Evolutionary conservation across 2,888 invertebrate species (phyloP), one percentile per base, ranked within the genome.

Genomic region (Nematopogon swammerdamellus): DNA sequence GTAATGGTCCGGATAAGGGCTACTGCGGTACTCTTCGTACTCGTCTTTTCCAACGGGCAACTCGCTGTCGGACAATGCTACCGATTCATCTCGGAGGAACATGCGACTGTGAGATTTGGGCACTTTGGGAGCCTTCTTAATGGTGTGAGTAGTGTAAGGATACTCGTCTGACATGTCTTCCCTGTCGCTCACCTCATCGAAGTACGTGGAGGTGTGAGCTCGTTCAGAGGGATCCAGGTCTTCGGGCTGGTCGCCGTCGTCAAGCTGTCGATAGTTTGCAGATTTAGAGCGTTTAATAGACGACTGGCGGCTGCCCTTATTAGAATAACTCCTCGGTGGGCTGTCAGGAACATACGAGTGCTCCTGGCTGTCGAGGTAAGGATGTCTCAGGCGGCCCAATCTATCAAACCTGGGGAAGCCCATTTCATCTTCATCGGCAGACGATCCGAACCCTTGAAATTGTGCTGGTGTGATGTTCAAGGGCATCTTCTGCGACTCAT

Each of bases 391-490:
- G 52, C 85, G 82, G 43, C 85, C 80, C 42, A 85, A 59, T 45
- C 85, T 77, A 61, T 85, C 84, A 54, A 84, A 85, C 30, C 83
- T 70, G 17, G 85, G 85, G 54, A 85, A 85, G 17, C 85, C 85
- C 84, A 84, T 85, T 69, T 85, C 85, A 57, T 85, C 85, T 49
- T 85, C 85, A 60, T 84, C 84, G 45, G 84, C 84, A 4, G 82
- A 82, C 57, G 84, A 83, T 18, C 85, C 85, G 48, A 85, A 79
- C 18, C 84, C 82, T 69, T 84, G 84, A 57, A 85, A 85, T 54
- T 79, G 74, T 46, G 74, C 76, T 19, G 77, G 79, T 50, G 77
- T 73, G 50, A 79, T 79, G 56, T 68, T 75, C 18, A 76, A 67
- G 1, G 77, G 72, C 52, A 72, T 77, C 53, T 75, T 73, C 57